phyloP scores from a whole-genome alignment of 2,113 vertebrate species.

The Tylochromis polylepis region DNA sequence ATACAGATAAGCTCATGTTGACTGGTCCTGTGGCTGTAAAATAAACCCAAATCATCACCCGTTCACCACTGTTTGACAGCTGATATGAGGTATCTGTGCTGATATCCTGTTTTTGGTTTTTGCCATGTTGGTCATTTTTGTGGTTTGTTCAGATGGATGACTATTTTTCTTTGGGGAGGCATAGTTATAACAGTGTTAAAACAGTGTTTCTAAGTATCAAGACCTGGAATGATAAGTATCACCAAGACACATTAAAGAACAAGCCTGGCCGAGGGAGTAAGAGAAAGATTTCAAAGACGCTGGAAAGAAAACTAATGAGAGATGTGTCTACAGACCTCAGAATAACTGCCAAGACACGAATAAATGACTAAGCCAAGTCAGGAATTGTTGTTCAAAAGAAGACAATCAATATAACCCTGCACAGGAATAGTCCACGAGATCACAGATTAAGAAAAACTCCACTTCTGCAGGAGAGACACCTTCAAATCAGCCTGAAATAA shows the following conservation, averaged over 20 bases:
- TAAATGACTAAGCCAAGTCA: no score
- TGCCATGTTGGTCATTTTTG: neutral
- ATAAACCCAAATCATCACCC: neutral
- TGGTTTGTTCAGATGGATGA: neutral
- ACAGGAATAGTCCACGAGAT: no score
- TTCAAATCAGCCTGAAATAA: neutral
- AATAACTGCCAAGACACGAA: no score
- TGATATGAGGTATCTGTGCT: neutral
- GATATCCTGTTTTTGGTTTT: neutral
- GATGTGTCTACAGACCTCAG: no score
- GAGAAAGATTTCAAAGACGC: neutral
- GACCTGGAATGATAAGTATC: neutral
- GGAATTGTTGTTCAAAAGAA: no score
- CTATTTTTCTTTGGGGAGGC: neutral
- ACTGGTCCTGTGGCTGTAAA: neutral
- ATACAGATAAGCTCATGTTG: no score
- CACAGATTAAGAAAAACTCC: neutral
- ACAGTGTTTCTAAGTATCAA: neutral
- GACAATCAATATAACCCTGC: no score
- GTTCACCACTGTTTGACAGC: neutral
- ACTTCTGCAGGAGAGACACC: neutral
- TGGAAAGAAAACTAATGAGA: neutral
- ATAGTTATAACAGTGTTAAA: neutral
- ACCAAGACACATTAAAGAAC: neutral
- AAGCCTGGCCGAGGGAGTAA: neutral